phyloP scores from a whole-genome alignment of 2,888 invertebrate genomes.

The Tenodera sinensis region DNA sequence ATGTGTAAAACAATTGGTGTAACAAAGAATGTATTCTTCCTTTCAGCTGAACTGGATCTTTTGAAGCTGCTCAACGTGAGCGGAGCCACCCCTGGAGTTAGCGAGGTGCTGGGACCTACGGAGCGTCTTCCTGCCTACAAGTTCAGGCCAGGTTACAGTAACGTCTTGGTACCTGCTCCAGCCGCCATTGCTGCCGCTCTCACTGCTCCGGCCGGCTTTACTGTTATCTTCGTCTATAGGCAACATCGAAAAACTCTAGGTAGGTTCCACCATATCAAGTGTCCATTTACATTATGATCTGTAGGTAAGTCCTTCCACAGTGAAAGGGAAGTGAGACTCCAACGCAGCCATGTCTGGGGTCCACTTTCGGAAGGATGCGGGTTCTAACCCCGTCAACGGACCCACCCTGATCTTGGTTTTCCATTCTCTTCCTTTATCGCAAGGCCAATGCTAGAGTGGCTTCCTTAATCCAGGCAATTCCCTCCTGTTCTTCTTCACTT shows the following conservation, averaged over 20 bases:
- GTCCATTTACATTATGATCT: too few species aligned
- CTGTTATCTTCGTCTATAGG: constrained; percentile 45
- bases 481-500: too few species aligned
- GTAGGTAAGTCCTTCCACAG: too few species aligned
- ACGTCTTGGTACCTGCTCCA: constrained; percentile 44
- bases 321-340: too few species aligned
- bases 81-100: constrained; percentile 46
- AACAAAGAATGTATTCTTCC: not conserved
- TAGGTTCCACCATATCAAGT: not conserved
- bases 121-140: constrained; percentile 46
- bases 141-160: constrained; percentile 46
- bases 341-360: too few species aligned
- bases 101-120: constrained; percentile 46
- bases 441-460: too few species aligned
- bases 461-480: too few species aligned
- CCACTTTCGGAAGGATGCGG: too few species aligned
- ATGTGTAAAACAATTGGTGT: too few species aligned
- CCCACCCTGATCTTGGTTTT: too few species aligned
- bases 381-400: too few species aligned
- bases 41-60: constrained; percentile 39
- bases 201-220: constrained; percentile 43
- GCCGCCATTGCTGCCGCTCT: constrained; percentile 42
- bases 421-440: too few species aligned
- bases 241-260: constrained; percentile 46
- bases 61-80: constrained; percentile 46